Evolutionary conservation across 2,113 vertebrate genomes (phyloP).

Genomic region (Scopus umbretta): DNA sequence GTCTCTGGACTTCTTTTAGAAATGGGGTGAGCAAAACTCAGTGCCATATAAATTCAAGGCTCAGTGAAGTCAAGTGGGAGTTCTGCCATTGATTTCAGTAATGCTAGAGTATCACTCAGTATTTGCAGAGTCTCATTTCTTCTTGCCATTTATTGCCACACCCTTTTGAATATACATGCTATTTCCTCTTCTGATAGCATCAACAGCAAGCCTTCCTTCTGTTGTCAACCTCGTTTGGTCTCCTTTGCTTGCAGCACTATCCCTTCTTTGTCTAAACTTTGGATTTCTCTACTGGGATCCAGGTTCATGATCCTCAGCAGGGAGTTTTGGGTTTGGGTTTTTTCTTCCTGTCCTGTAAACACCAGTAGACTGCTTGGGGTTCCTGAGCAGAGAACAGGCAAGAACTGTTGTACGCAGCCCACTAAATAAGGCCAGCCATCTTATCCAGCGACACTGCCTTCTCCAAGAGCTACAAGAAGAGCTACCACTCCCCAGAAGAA

Average conservation of each 20-base stretch:
- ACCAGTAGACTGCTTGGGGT: background rate
- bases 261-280: background rate
- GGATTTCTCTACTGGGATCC: background rate
- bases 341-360: background rate
- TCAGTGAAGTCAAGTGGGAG: background rate
- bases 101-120: background rate
- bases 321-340: background rate
- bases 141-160: background rate
- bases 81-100: background rate
- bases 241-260: background rate
- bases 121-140: background rate
- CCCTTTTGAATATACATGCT: background rate
- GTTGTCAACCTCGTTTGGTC: background rate
- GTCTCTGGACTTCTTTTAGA: background rate
- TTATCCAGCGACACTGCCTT: background rate
- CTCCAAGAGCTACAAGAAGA: background rate
- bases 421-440: background rate
- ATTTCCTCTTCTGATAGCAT: background rate
- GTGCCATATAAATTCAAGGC: background rate
- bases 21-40: background rate
- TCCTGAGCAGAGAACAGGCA: background rate
- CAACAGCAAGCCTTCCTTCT: background rate
- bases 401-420: background rate
- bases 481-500: too few relatives aligned
- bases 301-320: background rate